Evolutionary conservation across 2,888 invertebrate genomes (phyloP), one percentile per base, ranked within the genome.

Genomic region (Drosophila emarginata): DNA sequence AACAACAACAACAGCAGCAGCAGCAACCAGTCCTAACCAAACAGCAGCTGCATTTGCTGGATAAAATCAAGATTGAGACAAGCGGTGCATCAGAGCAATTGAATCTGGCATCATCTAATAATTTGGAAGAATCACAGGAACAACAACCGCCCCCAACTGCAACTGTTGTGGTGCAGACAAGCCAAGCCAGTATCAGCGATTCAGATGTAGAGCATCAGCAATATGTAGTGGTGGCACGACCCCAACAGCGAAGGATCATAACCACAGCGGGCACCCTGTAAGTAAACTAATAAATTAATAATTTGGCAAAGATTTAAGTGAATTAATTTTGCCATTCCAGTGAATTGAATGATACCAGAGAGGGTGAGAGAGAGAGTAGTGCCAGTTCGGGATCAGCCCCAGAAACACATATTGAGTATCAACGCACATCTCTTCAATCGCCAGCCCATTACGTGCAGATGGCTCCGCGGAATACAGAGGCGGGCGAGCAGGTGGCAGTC

Each of bases 221-320:
- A 51, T 80, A 78, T 52, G 77, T 76, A 23, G 72, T 81, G 9
- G 68, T 89, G 64, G 85, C 84, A 18, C 86, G 88, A 26, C 78
- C 87, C 3, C 91, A 83, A 62, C 91, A 90, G 67, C 83, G 91
- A 5, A 89, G 92, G 37, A 92, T 92, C 58, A 80, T 92, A 23
- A 92, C 92, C 67, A 92, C 92, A 18, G 88, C 91, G 4, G 92
- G 92, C 21, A 92, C 92, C 53, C 85, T 92, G 84, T 90, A 80
- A 90, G 90, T 89, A 45, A 40, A 14, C 4, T 11, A 7, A 1
- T 18, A n/a, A 4, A 9, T 11, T 0, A 11, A 39, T n/a, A n/a
- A 21, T 4, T 5, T 4, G 4, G 18, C 5, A 11, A 1, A 1
- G 18, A 23, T 23, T 14, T 52, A 14, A 32, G 14, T 14, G 5